Evolutionary conservation across 2,888 invertebrate species (phyloP).

Genomic region (Isoperla grammatica): DNA sequence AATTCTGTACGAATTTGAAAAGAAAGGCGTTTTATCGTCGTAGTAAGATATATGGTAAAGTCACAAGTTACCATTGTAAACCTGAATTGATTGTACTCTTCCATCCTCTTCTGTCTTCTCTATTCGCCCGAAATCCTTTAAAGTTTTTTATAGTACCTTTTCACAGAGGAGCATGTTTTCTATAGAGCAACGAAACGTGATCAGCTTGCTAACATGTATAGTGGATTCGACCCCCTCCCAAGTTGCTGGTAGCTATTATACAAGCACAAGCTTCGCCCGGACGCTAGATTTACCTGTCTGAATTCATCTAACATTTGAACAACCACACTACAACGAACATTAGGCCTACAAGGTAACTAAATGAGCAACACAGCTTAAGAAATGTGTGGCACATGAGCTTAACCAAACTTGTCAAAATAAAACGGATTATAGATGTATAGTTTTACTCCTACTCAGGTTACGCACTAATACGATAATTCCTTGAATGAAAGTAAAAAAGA

Average conservation of each 20-base stretch:
- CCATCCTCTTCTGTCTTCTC: not conserved
- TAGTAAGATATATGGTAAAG: conserved; percentile 2
- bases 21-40: not conserved
- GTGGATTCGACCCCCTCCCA: conserved; percentile 7
- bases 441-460: too few species aligned
- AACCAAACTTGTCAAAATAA: too few species aligned
- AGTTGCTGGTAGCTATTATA: conserved; percentile 18
- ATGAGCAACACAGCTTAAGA: too few species aligned
- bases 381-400: too few species aligned
- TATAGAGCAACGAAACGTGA: conserved; percentile 20
- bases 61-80: not conserved
- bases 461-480: too few species aligned
- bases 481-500: too few species aligned
- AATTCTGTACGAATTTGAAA: too few species aligned
- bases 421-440: too few species aligned
- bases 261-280: conserved; percentile 16
- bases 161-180: conserved; percentile 22
- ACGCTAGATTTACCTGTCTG: conserved; percentile 12
- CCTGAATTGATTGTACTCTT: conserved; percentile 10
- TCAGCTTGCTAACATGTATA: conserved; percentile 19
- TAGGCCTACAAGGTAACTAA: too few species aligned
- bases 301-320: conserved; percentile 7
- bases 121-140: conserved; percentile 14
- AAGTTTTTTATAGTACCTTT: conserved; percentile 17
- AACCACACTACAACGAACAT: too few species aligned